phyloP scores from a whole-genome alignment of 2,797 vertebrate species.

The Eleutherodactylus coqui region DNA sequence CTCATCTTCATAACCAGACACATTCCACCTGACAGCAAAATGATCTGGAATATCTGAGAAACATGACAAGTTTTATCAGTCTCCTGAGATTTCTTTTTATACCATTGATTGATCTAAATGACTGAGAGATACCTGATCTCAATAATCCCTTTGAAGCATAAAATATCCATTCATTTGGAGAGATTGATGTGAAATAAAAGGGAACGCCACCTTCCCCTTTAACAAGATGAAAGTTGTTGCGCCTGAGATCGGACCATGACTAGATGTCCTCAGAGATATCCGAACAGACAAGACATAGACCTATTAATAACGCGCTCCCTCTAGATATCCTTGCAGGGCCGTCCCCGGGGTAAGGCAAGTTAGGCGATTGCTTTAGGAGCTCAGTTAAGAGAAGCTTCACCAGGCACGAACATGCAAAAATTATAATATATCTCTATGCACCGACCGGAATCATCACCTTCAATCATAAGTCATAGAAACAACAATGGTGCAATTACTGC shows the following conservation, averaged over 20 bases:
- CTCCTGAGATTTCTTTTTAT: background rate
- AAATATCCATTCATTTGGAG: background rate
- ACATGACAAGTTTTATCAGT: background rate
- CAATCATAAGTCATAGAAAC: too few relatives aligned
- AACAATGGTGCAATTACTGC: too few relatives aligned
- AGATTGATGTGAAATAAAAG: slow-evolving; percentile 30
- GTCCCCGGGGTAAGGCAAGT: slow-evolving; percentile 19
- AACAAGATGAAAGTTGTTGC: slow-evolving; percentile 19
- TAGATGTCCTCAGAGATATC: slow-evolving; percentile 25
- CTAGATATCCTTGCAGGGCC: background rate
- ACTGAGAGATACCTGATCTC: slow-evolving; percentile 6
- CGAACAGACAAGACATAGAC: slow-evolving; percentile 27
- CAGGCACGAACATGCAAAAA: background rate
- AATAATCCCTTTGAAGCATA: slow-evolving; percentile 25
- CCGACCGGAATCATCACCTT: too few relatives aligned
- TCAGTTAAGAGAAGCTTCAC: background rate
- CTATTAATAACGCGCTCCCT: slow-evolving; percentile 30
- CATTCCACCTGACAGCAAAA: background rate
- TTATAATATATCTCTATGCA: background rate
- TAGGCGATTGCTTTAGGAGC: slow-evolving; percentile 18
- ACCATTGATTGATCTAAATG: slow-evolving; percentile 23
- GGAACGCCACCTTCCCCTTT: slow-evolving; percentile 2
- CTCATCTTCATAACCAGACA: slow-evolving; percentile 2
- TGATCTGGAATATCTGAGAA: background rate
- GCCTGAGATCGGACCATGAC: background rate